These are phyloP conservation scores for Tachysurus fulvidraco DNA, from an alignment of 2,113 vertebrate species.

Conservation along the genomic window DNA sequence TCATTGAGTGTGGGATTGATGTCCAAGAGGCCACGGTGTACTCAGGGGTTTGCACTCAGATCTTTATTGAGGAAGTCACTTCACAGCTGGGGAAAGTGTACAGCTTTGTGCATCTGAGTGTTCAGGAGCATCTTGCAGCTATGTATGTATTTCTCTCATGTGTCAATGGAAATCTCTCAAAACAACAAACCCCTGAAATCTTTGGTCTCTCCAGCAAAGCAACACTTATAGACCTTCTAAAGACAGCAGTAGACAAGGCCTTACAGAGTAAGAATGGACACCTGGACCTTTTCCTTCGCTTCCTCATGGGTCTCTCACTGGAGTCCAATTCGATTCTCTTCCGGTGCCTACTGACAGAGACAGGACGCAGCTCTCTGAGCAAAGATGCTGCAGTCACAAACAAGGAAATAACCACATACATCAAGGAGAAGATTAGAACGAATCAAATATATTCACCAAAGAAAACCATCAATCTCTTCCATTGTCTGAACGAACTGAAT, in stretches of 20 bases:
- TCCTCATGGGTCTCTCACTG: slow-evolving; percentile 24
- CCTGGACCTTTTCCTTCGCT: slow-evolving; percentile 18
- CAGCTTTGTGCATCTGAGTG: slow-evolving; percentile 27
- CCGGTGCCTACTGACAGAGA: not conserved
- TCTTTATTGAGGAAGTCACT: slow-evolving; percentile 14
- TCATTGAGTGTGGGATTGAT: not conserved
- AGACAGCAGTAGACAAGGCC: not conserved
- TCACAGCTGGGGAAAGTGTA: not conserved
- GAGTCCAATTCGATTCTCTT: slow-evolving; percentile 9
- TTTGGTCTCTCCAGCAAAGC: not conserved
- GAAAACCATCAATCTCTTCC: slow-evolving; percentile 17
- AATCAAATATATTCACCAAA: not conserved
- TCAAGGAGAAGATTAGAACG: slow-evolving; percentile 11
- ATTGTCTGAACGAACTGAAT: slow-evolving; percentile 6
- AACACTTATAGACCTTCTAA: not conserved
- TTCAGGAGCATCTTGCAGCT: slow-evolving; percentile 42
- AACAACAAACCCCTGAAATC: not conserved
- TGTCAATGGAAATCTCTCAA: not conserved
- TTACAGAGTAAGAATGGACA: not conserved
- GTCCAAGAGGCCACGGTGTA: slow-evolving; percentile 4
- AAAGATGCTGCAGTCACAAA: not conserved
- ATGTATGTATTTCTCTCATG: slow-evolving; percentile 28
- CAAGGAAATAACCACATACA: not conserved
- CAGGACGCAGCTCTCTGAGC: not conserved
- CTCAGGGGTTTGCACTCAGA: slow-evolving; percentile 35